phyloP scores from a whole-genome alignment of 2,113 vertebrate species.

The Dromiciops gliroides region DNA sequence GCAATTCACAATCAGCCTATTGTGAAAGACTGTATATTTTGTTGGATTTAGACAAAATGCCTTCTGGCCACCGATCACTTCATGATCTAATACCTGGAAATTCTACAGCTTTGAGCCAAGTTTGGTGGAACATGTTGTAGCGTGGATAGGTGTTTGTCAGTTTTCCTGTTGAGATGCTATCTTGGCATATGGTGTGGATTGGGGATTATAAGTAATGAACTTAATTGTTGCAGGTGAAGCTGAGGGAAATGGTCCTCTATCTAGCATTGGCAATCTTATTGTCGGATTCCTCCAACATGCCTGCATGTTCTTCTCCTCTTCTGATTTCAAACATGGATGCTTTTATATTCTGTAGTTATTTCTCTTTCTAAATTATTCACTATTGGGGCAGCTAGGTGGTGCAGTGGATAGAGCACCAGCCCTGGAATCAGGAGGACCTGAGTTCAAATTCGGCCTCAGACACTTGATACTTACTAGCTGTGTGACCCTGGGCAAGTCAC shows the following conservation, averaged over 20 bases:
- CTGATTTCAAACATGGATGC: not conserved
- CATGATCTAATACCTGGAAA: not conserved
- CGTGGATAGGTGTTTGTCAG: not conserved
- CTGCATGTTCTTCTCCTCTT: not conserved
- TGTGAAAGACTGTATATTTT: constrained; percentile 21
- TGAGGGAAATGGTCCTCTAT: not conserved
- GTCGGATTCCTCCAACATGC: not conserved
- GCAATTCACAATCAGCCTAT: not conserved
- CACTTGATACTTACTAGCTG: no score
- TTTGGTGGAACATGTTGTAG: not conserved
- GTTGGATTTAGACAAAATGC: constrained; percentile 14
- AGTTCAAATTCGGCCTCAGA: no score
- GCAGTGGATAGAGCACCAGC: no score
- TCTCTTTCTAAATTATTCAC: not conserved
- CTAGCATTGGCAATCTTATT: not conserved
- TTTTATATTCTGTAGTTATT: not conserved
- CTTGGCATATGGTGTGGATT: constrained; percentile 1
- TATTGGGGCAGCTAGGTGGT: no score
- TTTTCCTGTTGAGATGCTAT: not conserved
- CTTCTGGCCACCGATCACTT: not conserved
- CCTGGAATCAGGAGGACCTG: no score
- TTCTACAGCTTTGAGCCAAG: not conserved
- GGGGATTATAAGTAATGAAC: not conserved
- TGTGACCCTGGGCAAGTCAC: no score
- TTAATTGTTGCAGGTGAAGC: not conserved